A percentile compares a stretch with the other conserved stretches of the same genome.
Evolutionary conservation across 1,140 invertebrate species (phyloP).

Genomic region (Musca domestica): DNA sequence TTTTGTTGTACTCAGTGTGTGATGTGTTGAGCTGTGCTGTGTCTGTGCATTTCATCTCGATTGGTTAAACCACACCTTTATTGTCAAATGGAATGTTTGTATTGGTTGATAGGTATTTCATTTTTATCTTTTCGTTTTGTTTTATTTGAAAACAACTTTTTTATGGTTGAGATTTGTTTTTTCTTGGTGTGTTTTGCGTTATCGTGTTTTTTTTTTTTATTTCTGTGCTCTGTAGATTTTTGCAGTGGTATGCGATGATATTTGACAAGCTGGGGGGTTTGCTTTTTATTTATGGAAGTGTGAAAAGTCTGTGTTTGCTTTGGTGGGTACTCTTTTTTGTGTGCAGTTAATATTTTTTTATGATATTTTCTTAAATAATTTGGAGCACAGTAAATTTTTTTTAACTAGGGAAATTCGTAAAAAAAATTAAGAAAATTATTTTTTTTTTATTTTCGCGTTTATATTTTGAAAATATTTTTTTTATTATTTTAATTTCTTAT

Average conservation of each 20-base stretch:
- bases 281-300: constrained; percentile 6
- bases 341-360: not conserved
- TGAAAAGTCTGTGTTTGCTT: constrained; percentile 1
- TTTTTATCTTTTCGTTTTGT: constrained; percentile 3
- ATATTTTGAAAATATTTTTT: not conserved
- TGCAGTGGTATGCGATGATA: too few species aligned
- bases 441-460: not conserved
- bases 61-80: constrained; percentile 15
- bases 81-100: constrained; percentile 10
- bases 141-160: constrained; percentile 1
- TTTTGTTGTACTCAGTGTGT: not conserved
- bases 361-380: not conserved
- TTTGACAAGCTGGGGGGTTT: not conserved
- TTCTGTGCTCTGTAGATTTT: not conserved
- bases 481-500: not conserved
- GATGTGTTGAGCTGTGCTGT: not conserved
- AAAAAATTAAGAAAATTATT: not conserved
- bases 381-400: not conserved
- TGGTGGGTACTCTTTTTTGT: not conserved
- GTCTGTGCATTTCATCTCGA: not conserved
- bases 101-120: not conserved
- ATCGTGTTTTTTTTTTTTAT: not conserved
- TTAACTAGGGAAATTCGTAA: not conserved
- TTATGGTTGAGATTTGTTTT: not conserved
- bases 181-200: too few species aligned